Evolutionary conservation across 2,113 vertebrate genomes (phyloP), one percentile per base, ranked within the genome.

Genomic region (Atherinomorus stipes): DNA sequence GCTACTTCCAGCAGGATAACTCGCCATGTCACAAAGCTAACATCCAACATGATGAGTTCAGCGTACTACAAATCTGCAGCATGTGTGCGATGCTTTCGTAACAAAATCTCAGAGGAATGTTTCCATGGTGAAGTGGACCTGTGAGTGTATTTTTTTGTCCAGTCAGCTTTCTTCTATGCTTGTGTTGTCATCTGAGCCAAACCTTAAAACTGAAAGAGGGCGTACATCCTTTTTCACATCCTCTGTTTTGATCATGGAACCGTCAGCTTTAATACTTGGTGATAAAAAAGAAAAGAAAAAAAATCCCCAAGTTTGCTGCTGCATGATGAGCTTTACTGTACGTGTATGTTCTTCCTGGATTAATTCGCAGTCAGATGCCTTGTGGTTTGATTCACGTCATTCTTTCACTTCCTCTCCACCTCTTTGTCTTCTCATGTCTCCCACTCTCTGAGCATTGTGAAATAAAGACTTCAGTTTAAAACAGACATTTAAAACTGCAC

Each of bases 321-420:
- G 1, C 11, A 18, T 7, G 31, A n/a, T 53, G 64, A 40, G 23
- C 8, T 23, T 53, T 40, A n/a, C 44, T 25, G 47, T 3, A 37
- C 12, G 57, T 7, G 51, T 0, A 63, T 0, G 25, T 0, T 82
- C 72, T 74, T 85, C 65, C 65, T 83, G 47, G 42, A 53, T 67
- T 71, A 18, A 38, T 37, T 63, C 71, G 25, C 68, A 57, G 74
- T 74, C 81, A 81, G 84, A 88, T 81, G 84, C 62, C 47, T 56
- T 68, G 88, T 76, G 88, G 88, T 86, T 86, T 83, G 10, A 13
- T 21, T 74, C 53, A 65, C 74, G 85, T 90, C 88, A 90, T 71
- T 58, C 69, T 83, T 72, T 87, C 74, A 86, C 68, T 90, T 90
- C 88, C 85, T 84, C 13, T 61, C 11, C 11, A 5, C 44, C 11